A percentile compares a stretch with the other conserved stretches of the same genome.
Evolutionary conservation across 2,113 vertebrate genomes (phyloP).

Genomic region (Xiphophorus couchianus): DNA sequence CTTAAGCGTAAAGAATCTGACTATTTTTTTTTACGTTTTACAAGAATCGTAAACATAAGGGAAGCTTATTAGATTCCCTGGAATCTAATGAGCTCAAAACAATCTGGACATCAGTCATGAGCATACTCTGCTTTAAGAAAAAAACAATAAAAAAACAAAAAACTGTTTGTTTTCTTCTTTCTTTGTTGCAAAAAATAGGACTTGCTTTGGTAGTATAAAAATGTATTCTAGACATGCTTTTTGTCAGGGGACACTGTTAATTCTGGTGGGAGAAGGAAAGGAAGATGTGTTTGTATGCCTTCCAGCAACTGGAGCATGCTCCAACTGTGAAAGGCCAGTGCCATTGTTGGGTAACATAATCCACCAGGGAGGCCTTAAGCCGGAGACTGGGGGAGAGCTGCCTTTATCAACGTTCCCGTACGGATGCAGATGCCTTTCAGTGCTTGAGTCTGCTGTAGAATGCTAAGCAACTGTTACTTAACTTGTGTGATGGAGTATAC

Average conservation of each 20-base stretch:
- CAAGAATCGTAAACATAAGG: too few relatives aligned
- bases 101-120: background rate
- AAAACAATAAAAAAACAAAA: background rate
- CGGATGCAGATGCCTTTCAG: constrained; percentile 52
- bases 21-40: background rate
- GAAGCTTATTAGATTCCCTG: too few relatives aligned
- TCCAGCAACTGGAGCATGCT: constrained; percentile 64
- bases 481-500: constrained; percentile 16
- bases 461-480: constrained; percentile 46
- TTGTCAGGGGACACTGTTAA: constrained; percentile 48
- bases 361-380: constrained; percentile 69
- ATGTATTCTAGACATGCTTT: constrained; percentile 41
- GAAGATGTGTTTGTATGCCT: constrained; percentile 64
- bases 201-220: constrained; percentile 52
- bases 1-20: background rate
- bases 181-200: constrained; percentile 37
- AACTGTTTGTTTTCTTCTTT: constrained; percentile 14
- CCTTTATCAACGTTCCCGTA: constrained; percentile 29
- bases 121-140: background rate
- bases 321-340: constrained; percentile 69
- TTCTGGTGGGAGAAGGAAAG: constrained; percentile 34
- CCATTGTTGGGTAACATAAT: constrained; percentile 75
- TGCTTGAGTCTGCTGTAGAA: constrained; percentile 54
- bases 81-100: background rate
- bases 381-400: constrained; percentile 51